Evolutionary conservation across 1,140 invertebrate species (phyloP).

Genomic region (Sarcophaga peregrina): DNA sequence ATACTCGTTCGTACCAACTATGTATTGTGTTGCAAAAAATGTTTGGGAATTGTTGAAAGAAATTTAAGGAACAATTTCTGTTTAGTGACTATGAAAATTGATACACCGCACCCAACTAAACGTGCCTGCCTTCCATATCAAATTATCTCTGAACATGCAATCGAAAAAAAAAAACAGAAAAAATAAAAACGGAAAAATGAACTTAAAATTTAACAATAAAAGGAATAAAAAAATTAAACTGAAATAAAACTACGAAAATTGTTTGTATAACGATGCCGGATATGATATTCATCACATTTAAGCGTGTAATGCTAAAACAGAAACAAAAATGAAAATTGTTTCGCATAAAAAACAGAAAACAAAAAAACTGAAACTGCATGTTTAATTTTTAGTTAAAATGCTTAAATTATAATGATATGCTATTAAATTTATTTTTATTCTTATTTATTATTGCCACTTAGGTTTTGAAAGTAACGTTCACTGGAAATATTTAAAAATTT

Average conservation of each 20-base stretch:
- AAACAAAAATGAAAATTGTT: too few species aligned
- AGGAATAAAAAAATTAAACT: neutral
- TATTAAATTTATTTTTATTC: neutral
- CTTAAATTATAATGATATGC: too few species aligned
- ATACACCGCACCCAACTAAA: constrained; percentile 34
- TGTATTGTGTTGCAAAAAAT: neutral
- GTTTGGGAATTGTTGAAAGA: constrained; percentile 12
- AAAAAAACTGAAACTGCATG: too few species aligned
- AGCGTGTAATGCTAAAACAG: too few species aligned
- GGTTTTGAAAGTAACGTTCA: neutral
- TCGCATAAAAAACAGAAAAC: too few species aligned
- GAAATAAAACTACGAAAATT: neutral
- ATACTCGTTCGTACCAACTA: too few species aligned
- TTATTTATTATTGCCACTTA: neutral
- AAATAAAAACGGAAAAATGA: neutral
- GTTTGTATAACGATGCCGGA: constrained; percentile 11
- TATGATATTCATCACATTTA: neutral
- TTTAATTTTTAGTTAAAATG: too few species aligned
- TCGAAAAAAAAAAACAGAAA: neutral
- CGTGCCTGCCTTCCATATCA: constrained; percentile 28
- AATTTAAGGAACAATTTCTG: constrained; percentile 29
- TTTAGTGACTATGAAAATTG: constrained; percentile 38
- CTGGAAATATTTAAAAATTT: neutral
- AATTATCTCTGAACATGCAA: constrained; percentile 33
- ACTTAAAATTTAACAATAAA: constrained; percentile 4